Base-by-base conservation (phyloP, 2,888 invertebrate species). In the Hypselothyrea guttata region DNA sequence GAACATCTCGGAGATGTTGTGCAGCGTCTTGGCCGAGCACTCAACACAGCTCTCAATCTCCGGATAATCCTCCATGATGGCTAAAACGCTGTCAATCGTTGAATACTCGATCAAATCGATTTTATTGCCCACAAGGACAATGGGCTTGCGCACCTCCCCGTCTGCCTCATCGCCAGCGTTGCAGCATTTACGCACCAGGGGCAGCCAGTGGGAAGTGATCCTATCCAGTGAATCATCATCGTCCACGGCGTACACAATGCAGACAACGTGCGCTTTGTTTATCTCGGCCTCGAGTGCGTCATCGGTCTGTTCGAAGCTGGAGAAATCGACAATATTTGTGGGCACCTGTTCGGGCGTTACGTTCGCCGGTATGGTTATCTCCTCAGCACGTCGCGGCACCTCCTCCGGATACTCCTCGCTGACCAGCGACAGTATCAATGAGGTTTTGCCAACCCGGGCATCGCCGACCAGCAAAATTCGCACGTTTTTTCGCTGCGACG, bases 31-130 rank as follows among this genome's bases (percentile, higher is more conserved):
- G 16, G 99, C 99, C 4, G 99, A 99, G 90, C 99, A 99, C 94
- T 99, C 99, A 71, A 99, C 98, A 90, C 99, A 99, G 65, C 99
- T 98, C 91, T 99, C 99, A 54, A 99, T 97, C 91, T 99, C 99
- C 13, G 97, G 95, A 91, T 96, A 99, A 85, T 98, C 97, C 90
- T 98, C 98, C 95, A 99, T 98, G 70, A 99, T 96, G 53, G 97
- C 96, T 90, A 97, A 94, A 75, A 98, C 97, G 88, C 95, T 94
- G 96, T 97, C 97, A 88, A 97, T 95, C 35, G 97, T 94, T 42
- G 97, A 96, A 91, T 95, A 96, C 88, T 98, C 98, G 77, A 96
- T 95, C 81, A 97, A 92, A 91, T 98, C 98, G 75, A 95, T 95
- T 92, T 99, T 99, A 90, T 99, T 99, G 65, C 99, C 99, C 54